These are phyloP conservation scores for Neocrepidodera transversa DNA, from an alignment of 2,888 invertebrate genomes.

Conservation along the genomic window DNA sequence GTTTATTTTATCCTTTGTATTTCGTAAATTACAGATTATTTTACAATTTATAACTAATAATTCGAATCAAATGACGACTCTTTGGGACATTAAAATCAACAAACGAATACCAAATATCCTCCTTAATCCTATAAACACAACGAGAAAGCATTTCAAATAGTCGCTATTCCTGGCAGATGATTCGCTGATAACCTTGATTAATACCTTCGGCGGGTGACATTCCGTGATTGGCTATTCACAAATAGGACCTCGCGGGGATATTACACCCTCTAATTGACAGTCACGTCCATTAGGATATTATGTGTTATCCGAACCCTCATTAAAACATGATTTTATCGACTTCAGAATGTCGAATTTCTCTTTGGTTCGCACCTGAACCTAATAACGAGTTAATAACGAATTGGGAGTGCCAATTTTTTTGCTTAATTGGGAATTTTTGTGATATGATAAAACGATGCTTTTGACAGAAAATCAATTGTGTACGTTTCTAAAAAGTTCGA, in stretches of 20 bases:
- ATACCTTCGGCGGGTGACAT: slow-evolving; percentile 4
- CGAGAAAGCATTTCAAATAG: slow-evolving; percentile 16
- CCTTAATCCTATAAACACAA: slow-evolving; percentile 2
- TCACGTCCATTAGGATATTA: slow-evolving; percentile 16
- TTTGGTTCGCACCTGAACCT: slow-evolving; percentile 6
- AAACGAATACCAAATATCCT: neutral
- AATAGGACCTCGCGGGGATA: slow-evolving; percentile 9
- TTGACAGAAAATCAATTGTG: too few species aligned
- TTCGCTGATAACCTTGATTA: slow-evolving; percentile 12
- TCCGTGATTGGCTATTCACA: slow-evolving; percentile 13
- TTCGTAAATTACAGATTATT: too few species aligned
- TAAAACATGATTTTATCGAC: slow-evolving; percentile 16
- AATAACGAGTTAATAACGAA: neutral
- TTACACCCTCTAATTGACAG: slow-evolving; percentile 18
- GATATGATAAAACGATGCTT: too few species aligned
- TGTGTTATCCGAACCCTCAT: slow-evolving; percentile 16
- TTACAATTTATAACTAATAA: too few species aligned
- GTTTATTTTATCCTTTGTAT: too few species aligned
- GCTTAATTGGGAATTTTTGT: too few species aligned
- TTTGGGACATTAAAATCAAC: slow-evolving; percentile 1
- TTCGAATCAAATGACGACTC: too few species aligned
- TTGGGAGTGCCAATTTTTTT: slow-evolving; percentile 10
- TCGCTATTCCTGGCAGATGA: slow-evolving; percentile 10
- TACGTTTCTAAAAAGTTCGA: too few species aligned
- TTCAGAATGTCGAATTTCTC: neutral